phyloP scores from a whole-genome alignment of 2,797 vertebrate genomes.

The Cygnus olor region DNA sequence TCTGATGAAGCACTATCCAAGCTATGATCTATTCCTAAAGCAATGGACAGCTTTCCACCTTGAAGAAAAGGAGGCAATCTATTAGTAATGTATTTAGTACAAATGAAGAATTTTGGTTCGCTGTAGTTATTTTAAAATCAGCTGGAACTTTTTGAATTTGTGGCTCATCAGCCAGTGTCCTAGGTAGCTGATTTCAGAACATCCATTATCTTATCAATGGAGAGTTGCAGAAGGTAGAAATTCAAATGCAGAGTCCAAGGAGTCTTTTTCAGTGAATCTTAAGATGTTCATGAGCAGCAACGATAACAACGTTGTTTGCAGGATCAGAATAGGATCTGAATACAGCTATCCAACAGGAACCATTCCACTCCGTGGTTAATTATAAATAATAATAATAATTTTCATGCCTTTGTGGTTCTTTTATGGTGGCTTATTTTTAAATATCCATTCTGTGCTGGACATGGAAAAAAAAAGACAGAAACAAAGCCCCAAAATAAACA shows the following conservation, averaged over 20 bases:
- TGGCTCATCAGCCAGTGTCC: neutral
- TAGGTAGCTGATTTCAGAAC: neutral
- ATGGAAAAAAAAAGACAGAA: too few relatives aligned
- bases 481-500: too few relatives aligned
- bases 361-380: neutral
- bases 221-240: neutral
- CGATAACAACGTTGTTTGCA: neutral
- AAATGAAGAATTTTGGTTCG: neutral
- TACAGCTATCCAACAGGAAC: neutral
- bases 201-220: neutral
- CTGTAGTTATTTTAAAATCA: neutral
- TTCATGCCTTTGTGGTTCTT: neutral
- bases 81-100: neutral
- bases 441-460: neutral
- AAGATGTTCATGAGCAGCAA: neutral
- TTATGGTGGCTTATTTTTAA: neutral
- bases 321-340: neutral
- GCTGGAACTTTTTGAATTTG: neutral
- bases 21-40: slow-evolving; percentile 31
- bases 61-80: neutral
- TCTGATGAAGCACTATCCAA: neutral
- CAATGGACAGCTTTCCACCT: slow-evolving; percentile 75
- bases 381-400: neutral
- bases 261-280: neutral
- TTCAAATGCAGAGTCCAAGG: neutral